phyloP scores from a whole-genome alignment of 2,888 invertebrate genomes.

The Tenthredo scrophulariae region DNA sequence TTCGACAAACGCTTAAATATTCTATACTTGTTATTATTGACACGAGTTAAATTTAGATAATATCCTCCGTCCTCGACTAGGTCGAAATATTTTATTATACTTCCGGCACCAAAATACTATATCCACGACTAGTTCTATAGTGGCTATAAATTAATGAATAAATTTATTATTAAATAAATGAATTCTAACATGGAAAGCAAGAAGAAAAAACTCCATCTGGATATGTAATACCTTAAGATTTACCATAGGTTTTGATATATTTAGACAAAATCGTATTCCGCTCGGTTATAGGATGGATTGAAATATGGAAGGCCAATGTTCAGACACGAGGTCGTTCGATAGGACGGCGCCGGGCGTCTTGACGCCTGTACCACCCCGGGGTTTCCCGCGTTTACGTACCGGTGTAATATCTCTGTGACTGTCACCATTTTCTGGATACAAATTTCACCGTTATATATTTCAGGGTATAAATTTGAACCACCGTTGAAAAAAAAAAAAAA shows the following conservation, averaged over 20 bases:
- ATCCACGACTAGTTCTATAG: background rate
- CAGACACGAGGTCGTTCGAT: slow-evolving; percentile 47
- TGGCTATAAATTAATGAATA: background rate
- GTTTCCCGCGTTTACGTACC: slow-evolving; percentile 35
- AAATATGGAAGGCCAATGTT: slow-evolving; percentile 24
- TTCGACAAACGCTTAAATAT: background rate
- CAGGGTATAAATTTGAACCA: background rate
- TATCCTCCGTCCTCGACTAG: background rate
- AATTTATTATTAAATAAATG: background rate
- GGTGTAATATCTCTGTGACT: background rate
- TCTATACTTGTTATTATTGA: slow-evolving; percentile 3
- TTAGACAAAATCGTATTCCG: background rate
- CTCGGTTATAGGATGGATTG: background rate
- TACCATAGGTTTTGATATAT: background rate
- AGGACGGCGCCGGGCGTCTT: slow-evolving; percentile 67
- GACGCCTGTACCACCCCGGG: slow-evolving; percentile 61
- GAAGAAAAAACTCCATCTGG: background rate
- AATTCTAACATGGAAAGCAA: background rate
- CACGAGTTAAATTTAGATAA: background rate
- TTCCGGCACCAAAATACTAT: background rate
- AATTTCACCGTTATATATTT: background rate
- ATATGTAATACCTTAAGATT: background rate
- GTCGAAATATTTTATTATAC: background rate
- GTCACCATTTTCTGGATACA: background rate
- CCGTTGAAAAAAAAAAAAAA: background rate